These are phyloP conservation scores for Galeopterus variegatus DNA, from an alignment of 2,113 vertebrate genomes.

Conservation along the genomic window DNA sequence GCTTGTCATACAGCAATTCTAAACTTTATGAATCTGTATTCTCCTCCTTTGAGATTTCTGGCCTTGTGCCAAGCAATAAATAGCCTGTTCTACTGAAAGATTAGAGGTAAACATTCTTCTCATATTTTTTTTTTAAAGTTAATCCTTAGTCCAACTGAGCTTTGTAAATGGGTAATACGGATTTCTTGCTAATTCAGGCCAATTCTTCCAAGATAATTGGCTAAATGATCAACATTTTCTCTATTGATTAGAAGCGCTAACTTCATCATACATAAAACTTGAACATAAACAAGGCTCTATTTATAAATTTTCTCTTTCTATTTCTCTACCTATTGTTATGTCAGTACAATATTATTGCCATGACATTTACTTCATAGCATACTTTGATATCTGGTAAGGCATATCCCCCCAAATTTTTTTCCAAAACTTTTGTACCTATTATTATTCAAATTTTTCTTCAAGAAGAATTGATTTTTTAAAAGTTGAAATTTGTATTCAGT, in stretches of 20 bases:
- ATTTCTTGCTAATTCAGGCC: slow-evolving; percentile 68
- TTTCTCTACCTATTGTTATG: background rate
- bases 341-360: background rate
- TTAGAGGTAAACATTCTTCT: slow-evolving; percentile 60
- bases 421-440: background rate
- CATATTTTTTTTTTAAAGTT: slow-evolving; percentile 34
- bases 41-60: background rate
- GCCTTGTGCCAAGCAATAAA: background rate
- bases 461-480: slow-evolving; percentile 59
- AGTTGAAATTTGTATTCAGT: background rate
- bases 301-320: slow-evolving; percentile 36
- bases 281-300: slow-evolving; percentile 26
- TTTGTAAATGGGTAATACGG: slow-evolving; percentile 53
- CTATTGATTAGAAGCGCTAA: slow-evolving; percentile 46
- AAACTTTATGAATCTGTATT: background rate
- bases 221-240: slow-evolving; percentile 67
- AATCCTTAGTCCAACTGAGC: slow-evolving; percentile 24
- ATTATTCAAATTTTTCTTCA: background rate
- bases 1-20: background rate
- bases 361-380: background rate
- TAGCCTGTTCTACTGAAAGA: background rate
- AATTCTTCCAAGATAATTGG: slow-evolving; percentile 54
- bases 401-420: background rate
- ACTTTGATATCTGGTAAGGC: background rate
- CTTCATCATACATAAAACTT: background rate